Conservation (phyloP, 1,140 invertebrate genomes). For the Drosophila bipectinata region DNA sequence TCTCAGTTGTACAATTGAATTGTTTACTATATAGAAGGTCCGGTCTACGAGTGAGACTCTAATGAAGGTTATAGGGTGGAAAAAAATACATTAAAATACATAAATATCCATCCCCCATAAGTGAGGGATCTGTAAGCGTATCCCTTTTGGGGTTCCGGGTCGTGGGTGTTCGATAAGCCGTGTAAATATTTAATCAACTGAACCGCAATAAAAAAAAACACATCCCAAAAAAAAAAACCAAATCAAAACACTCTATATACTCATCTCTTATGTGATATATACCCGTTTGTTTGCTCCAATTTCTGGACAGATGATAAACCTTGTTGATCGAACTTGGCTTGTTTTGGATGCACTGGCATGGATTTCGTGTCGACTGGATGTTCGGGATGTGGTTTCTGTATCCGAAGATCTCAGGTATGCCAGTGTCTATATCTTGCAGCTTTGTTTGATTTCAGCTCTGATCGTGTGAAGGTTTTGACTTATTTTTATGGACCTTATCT, state of each 20-base stretch:
- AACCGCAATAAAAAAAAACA: slow-evolving; percentile 26
- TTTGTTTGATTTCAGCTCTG: slow-evolving; percentile 66
- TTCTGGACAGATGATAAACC: slow-evolving; percentile 44
- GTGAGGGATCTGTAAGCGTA: neutral
- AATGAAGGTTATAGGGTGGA: neutral
- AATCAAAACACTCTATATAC: slow-evolving; percentile 12
- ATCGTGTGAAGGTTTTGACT: slow-evolving; percentile 69
- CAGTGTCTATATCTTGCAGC: slow-evolving; percentile 24
- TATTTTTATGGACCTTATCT: slow-evolving; percentile 68
- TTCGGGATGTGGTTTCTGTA: slow-evolving; percentile 1
- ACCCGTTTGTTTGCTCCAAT: slow-evolving; percentile 26
- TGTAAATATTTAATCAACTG: slow-evolving; percentile 62
- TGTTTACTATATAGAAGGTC: slow-evolving; percentile 22
- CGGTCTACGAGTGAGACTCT: slow-evolving; percentile 34
- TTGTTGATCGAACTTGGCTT: slow-evolving; percentile 50
- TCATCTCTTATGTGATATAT: too few species aligned
- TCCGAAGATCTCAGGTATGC: slow-evolving; percentile 42
- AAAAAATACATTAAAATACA: neutral
- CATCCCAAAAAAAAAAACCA: slow-evolving; percentile 8
- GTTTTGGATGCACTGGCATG: neutral
- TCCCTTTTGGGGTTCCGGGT: neutral
- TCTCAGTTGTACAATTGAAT: neutral
- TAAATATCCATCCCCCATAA: neutral
- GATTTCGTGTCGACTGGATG: slow-evolving; percentile 4
- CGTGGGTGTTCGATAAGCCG: slow-evolving; percentile 69